Base-by-base conservation (phyloP, 1,140 invertebrate species). In the Lucilia cuprina region DNA sequence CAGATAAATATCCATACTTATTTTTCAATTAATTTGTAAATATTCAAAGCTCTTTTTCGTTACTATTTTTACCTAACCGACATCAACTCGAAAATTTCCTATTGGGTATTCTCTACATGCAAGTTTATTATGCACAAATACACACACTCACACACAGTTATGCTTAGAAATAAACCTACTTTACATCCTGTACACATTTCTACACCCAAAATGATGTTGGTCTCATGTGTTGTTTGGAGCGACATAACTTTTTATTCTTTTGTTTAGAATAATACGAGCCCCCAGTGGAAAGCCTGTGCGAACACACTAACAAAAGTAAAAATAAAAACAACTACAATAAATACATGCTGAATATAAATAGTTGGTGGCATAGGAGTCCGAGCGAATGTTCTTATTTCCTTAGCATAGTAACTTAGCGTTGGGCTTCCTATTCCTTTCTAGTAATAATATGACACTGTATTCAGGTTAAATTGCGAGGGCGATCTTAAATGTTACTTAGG, bases 161-260 rank as follows among this genome's bases (percentile, higher is more conserved):
- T 9, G 9, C 2, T 2, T n/a, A 70, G 8, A 55, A 55, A 70
- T 70, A 70, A 21, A 55, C 82, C 9, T 35, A 60, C 19, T 60
- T 65, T 49, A 47, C 60, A 83, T 83, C 34, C 75, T 70, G 21
- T 21, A 21, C 65, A 70, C 65, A 70, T n/a, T 21, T 21, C 41
- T 34, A 21, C 17, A 49, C 14, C 74, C 13, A 77, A 19, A 50
- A 21, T 25, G 77, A 19, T 41, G 25, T 19, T 83, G 88, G 86
- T 85, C 86, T 88, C 88, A 88, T 89, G 87, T 89, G 88, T 87
- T 84, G 85, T 85, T 83, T 74, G 50, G 82, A 84, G 84, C 86
- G 83, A 86, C 88, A 89, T 85, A 88, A 89, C 85, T 88, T 89
- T 89, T 89, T 88, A 89, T 88, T 87, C 86, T 86, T 88, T 88